Base-by-base conservation (phyloP, 2,888 invertebrate species). In the Acleris laterana region DNA sequence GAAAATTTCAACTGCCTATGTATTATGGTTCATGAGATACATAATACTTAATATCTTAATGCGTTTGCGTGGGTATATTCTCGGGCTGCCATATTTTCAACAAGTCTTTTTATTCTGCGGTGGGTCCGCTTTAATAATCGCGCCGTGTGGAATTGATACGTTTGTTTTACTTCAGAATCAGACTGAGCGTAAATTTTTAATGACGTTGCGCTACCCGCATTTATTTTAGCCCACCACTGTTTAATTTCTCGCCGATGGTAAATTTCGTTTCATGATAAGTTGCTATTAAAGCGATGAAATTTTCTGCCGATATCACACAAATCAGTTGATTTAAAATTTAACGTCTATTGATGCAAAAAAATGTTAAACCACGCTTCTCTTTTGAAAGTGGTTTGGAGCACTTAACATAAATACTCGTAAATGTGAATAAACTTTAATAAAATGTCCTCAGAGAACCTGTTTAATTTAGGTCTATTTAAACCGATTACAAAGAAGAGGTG, bases 141-240 rank as follows among this genome's bases (percentile, higher is more conserved):
- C 22, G n/a, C 57, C 62, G 51, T 62, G 46, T 62, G 13, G 59
- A 59, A 60, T 59, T 63, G 60, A 68, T 65, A 65, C 63, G 66
- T 68, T 71, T 65, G 57, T 67, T 58, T 72, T 69, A 71, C 68
- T 62, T 48, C 63, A 70, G 64, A 70, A 70, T 28, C 63, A 74
- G 61, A 32, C 70, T 53, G 52, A 73, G 79, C 77, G 74, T 75
- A 52, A 74, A 74, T 73, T 75, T 80, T 80, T 80, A 79, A 80
- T 77, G 80, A 80, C 69, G 71, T 71, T 68, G 68, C 70, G 72
- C 71, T 69, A 70, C 64, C 58, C 62, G 70, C 70, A 72, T 73
- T 70, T 74, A 70, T 74, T 77, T 75, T 73, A 70, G 71, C 70
- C 63, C 55, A 63, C 69, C 72, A 32, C 3, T 51, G 51, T 57